phyloP scores from a whole-genome alignment of 2,888 invertebrate species.

The Gastracanthus pulcherrimus region DNA sequence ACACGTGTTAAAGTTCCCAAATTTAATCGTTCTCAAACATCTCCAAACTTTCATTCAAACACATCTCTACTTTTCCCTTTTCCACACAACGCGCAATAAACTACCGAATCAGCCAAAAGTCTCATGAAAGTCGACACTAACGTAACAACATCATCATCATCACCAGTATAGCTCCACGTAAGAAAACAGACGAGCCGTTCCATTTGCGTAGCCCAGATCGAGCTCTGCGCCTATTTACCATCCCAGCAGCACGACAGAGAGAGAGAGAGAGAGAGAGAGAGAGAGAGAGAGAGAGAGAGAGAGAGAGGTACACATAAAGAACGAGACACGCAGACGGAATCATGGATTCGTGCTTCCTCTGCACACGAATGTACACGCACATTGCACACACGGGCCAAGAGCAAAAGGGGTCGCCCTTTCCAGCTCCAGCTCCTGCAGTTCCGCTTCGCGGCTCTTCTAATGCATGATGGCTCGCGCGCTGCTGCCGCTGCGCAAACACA shows the following conservation, averaged over 20 bases:
- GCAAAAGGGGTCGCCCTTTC: constrained; percentile 20
- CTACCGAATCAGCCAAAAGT: not conserved
- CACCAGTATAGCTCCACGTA: not conserved
- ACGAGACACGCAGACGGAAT: not conserved
- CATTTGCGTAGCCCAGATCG: not conserved
- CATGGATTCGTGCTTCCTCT: not conserved
- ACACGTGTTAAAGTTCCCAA: no score
- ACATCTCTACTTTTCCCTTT: not conserved
- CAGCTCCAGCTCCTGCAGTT: not conserved
- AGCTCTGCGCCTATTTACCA: not conserved
- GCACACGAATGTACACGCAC: not conserved
- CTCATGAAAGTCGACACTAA: not conserved
- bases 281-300: not conserved
- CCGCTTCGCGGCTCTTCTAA: not conserved
- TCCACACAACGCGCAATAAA: no score
- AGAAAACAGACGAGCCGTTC: not conserved
- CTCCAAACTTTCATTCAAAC: not conserved
- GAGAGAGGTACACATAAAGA: not conserved
- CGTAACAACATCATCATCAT: not conserved
- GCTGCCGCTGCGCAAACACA: constrained; percentile 6
- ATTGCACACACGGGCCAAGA: not conserved
- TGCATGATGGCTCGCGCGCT: no score
- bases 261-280: not conserved
- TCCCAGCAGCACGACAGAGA: not conserved
- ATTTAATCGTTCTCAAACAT: no score